Base-by-base conservation (phyloP, 2,888 invertebrate genomes). In the Nematopogon swammerdamellus region DNA sequence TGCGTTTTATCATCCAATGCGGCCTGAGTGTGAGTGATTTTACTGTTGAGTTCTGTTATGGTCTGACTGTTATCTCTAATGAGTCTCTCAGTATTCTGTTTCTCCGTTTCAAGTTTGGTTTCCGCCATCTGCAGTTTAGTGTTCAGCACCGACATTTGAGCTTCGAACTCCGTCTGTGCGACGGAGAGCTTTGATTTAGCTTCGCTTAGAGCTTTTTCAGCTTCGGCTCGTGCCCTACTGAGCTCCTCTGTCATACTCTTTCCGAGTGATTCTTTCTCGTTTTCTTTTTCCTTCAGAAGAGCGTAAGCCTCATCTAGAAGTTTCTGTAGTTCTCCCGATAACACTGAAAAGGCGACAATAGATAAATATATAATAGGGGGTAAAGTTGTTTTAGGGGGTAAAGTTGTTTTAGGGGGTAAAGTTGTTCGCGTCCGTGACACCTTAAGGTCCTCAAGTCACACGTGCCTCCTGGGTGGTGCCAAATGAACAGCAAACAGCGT, bases 121-220 rank as follows among this genome's bases (percentile, higher is more conserved):
- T 80, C 76, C 1, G 82, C 71, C 54, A 82, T 63, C 56, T 81
- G 79, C 50, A 84, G 59, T 57, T 83, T 82, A 1, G 76, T 73
- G 46, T 75, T 79, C 48, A 84, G 62, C 43, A 72, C 72, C 2
- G 82, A 81, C n/a, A 83, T 63, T 63, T 85, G 82, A 45, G 82
- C 82, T 55, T 84, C 83, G 46, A 84, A 79, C 60, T 82, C 82
- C 1, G 84, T 80, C 55, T 88, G 72, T 53, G 83, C 82, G 60
- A 88, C 86, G 51, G 86, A 83, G 44, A 85, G 75, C 67, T 88
- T 88, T n/a, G 85, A 85, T 67, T 72, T 82, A 46, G 77, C 70
- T 65, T 81, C 80, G 51, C 65, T 73, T 8, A 79, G 59, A 57
- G 74, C 68, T 62, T 81, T 68, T 71, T 84, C 64, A 58, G 82